Conservation (phyloP, 2,888 invertebrate species). For the Drosophila engyochracea region DNA sequence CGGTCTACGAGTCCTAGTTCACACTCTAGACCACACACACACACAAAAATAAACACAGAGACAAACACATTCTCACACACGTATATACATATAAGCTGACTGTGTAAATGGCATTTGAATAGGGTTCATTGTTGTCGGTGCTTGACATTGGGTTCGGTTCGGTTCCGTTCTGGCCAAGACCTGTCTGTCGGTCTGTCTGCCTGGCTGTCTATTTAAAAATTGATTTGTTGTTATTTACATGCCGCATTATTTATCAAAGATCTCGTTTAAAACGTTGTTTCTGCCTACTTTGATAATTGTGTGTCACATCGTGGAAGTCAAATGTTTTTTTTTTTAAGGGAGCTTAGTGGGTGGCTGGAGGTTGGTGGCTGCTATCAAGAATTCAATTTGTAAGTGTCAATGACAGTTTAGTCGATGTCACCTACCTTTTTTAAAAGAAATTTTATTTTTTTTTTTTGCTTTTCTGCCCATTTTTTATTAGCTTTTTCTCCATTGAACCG, state of each 20-base stretch:
- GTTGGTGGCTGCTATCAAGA: conserved; percentile 42
- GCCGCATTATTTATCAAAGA: conserved; percentile 73
- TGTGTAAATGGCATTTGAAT: conserved; percentile 63
- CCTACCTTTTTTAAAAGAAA: conserved; percentile 16
- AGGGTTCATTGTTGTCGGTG: conserved; percentile 66
- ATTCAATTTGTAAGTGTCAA: conserved; percentile 79
- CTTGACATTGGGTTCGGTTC: conserved; percentile 30
- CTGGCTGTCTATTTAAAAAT: conserved; percentile 72
- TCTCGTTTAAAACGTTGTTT: conserved; percentile 45
- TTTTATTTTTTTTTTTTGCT: background rate
- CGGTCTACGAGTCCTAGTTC: conserved; percentile 9
- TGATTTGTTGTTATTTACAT: conserved; percentile 81
- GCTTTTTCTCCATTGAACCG: conserved; percentile 67
- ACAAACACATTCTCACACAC: background rate
- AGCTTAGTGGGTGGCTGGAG: background rate
- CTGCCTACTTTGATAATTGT: conserved; percentile 60
- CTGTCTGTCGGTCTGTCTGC: conserved; percentile 12
- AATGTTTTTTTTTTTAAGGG: background rate
- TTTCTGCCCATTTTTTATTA: conserved; percentile 60
- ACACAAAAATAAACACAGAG: background rate
- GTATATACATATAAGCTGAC: background rate
- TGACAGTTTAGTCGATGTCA: conserved; percentile 64
- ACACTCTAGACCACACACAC: conserved; percentile 14
- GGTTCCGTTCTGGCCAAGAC: conserved; percentile 17
- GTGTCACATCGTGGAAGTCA: conserved; percentile 1